Evolutionary conservation across 2,113 vertebrate species (phyloP).

Genomic region (Poicephalus meyeri): DNA sequence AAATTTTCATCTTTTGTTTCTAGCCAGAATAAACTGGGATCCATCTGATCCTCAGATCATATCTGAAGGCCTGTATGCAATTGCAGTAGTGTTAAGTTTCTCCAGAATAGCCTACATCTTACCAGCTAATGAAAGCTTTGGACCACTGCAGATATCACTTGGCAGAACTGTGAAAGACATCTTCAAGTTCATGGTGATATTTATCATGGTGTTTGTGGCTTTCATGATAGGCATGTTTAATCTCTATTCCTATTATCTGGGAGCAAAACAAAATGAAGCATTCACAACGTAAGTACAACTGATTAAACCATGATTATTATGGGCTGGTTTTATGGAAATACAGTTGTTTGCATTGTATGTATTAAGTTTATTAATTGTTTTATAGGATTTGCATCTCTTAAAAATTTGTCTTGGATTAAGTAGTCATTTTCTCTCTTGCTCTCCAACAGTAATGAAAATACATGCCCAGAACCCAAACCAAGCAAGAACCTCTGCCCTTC

Average conservation of each 20-base stretch:
- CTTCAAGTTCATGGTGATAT: conserved; percentile 98
- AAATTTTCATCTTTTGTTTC: conserved; percentile 58
- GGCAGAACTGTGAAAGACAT: conserved; percentile 96
- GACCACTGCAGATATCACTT: conserved; percentile 94
- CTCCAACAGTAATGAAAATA: not conserved
- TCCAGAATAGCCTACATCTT: conserved; percentile 95
- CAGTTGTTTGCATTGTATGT: not conserved
- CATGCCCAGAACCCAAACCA: not conserved
- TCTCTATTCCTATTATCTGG: conserved; percentile 94
- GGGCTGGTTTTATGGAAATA: not conserved
- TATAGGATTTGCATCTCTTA: not conserved
- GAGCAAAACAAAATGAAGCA: conserved; percentile 91
- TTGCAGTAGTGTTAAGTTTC: conserved; percentile 96
- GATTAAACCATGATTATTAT: not conserved
- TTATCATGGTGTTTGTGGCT: conserved; percentile 96
- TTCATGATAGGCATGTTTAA: conserved; percentile 99
- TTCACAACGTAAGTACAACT: conserved; percentile 91
- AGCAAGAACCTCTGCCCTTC: not conserved
- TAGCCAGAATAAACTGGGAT: conserved; percentile 92
- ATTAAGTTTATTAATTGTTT: not conserved
- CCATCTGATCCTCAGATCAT: conserved; percentile 95
- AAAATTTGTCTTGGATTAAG: not conserved
- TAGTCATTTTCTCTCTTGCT: not conserved
- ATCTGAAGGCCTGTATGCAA: conserved; percentile 94
- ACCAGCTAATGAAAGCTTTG: conserved; percentile 95